Evolutionary conservation across 2,113 vertebrate species (phyloP).

Genomic region (Cinclus cinclus): DNA sequence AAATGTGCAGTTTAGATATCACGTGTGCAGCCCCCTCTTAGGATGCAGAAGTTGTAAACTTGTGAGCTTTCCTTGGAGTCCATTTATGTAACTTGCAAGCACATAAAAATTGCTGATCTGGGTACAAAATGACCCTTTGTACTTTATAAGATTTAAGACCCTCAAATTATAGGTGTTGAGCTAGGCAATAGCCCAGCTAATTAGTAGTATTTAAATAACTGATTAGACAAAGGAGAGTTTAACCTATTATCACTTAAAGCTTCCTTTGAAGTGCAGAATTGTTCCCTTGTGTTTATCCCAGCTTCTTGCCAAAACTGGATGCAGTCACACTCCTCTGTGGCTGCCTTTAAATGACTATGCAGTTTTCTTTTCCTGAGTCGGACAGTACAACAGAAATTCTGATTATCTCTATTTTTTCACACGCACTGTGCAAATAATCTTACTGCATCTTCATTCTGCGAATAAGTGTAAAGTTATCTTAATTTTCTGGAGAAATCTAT

Average conservation of each 20-base stretch:
- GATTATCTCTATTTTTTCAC: not conserved
- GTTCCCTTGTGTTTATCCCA: not conserved
- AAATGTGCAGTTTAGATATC: not conserved
- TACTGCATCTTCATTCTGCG: not conserved
- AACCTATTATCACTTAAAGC: not conserved
- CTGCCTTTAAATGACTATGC: not conserved
- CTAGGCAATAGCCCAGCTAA: not conserved
- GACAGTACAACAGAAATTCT: not conserved
- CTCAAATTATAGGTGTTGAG: not conserved
- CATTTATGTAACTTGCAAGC: not conserved
- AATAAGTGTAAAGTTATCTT: not conserved
- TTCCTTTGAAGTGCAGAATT: not conserved
- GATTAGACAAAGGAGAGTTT: constrained; percentile 5
- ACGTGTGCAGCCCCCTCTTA: not conserved
- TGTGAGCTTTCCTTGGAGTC: not conserved
- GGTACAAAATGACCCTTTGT: not conserved
- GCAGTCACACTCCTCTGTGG: not conserved
- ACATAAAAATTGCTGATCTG: not conserved
- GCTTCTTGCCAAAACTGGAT: not conserved
- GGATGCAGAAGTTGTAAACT: not conserved
- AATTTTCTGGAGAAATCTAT: not conserved
- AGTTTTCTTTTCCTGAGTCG: not conserved
- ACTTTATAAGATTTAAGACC: not conserved
- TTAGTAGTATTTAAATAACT: constrained; percentile 31
- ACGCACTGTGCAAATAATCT: not conserved